Evolutionary conservation across 1,140 invertebrate genomes (phyloP).

Genomic region (Caenorhabditis tropicalis): DNA sequence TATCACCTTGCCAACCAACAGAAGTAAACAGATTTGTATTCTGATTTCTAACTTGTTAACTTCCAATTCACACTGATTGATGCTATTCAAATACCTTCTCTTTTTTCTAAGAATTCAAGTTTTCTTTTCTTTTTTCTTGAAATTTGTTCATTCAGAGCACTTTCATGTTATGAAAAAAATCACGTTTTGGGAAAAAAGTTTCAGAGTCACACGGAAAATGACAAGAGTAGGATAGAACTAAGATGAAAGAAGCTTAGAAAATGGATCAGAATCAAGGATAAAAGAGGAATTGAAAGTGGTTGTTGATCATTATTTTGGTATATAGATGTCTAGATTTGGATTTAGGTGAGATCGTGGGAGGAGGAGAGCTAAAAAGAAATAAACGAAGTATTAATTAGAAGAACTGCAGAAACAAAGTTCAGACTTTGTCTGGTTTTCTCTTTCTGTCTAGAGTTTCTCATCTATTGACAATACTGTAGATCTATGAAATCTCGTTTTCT

Average conservation of each 20-base stretch:
- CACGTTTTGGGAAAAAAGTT: neutral
- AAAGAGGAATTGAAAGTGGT: neutral
- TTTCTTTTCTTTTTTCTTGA: neutral
- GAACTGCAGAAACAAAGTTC: no score
- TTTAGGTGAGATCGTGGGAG: no score
- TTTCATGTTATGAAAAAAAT: neutral
- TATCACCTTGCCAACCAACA: conserved; percentile 16
- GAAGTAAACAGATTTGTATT: conserved; percentile 7
- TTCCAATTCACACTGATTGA: neutral
- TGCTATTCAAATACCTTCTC: neutral
- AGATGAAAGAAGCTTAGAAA: neutral
- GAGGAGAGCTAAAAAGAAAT: neutral
- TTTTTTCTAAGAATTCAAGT: neutral
- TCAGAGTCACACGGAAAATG: neutral
- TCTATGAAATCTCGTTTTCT: no score
- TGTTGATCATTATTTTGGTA: neutral
- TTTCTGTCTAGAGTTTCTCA: no score
- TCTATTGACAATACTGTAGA: no score
- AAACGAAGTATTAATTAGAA: no score
- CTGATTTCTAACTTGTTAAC: conserved; percentile 17
- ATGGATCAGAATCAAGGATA: neutral
- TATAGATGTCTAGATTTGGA: neutral
- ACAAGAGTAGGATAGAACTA: neutral
- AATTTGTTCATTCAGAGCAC: neutral
- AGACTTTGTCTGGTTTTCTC: no score